Percentiles rank a stretch among this genome's conserved stretches.
These are phyloP conservation scores for Polypedilum vanderplanki DNA, from an alignment of 1,140 invertebrate species.

Conservation along the genomic window DNA sequence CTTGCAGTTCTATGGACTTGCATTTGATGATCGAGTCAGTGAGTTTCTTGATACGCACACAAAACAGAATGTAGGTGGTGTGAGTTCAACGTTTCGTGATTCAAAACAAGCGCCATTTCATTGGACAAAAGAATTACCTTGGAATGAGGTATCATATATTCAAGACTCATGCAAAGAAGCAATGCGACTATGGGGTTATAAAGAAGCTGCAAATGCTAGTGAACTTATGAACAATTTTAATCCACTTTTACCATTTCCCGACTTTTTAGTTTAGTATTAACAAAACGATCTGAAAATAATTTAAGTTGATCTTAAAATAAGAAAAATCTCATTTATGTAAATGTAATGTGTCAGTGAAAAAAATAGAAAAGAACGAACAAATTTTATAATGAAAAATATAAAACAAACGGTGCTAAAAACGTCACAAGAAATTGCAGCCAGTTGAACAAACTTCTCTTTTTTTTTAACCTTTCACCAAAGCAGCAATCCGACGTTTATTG, in stretches of 20 bases:
- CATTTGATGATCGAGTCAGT: slow-evolving; percentile 60
- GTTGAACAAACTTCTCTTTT: no score
- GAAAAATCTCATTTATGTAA: no score
- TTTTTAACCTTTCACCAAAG: neutral
- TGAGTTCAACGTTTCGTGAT: slow-evolving; percentile 75
- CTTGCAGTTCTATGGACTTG: slow-evolving; percentile 67
- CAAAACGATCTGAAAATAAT: no score
- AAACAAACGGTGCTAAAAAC: neutral
- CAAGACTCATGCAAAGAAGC: slow-evolving; percentile 62
- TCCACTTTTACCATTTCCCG: slow-evolving; percentile 40
- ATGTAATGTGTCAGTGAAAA: no score
- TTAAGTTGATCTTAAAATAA: no score
- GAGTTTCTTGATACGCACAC: slow-evolving; percentile 75
- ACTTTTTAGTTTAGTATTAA: neutral
- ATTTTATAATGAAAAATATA: neutral
- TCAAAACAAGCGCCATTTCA: slow-evolving; percentile 76
- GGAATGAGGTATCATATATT: slow-evolving; percentile 55
- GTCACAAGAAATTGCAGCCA: neutral
- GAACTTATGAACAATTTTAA: slow-evolving; percentile 39
- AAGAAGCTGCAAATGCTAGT: slow-evolving; percentile 46
- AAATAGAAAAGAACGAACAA: neutral
- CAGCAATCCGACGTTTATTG: neutral
- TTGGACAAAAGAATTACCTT: slow-evolving; percentile 69
- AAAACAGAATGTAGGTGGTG: slow-evolving; percentile 65
- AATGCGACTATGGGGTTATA: slow-evolving; percentile 77